These are phyloP conservation scores for Artibeus jamaicensis DNA, from an alignment of 2,797 vertebrate species.

Conservation along the genomic window DNA sequence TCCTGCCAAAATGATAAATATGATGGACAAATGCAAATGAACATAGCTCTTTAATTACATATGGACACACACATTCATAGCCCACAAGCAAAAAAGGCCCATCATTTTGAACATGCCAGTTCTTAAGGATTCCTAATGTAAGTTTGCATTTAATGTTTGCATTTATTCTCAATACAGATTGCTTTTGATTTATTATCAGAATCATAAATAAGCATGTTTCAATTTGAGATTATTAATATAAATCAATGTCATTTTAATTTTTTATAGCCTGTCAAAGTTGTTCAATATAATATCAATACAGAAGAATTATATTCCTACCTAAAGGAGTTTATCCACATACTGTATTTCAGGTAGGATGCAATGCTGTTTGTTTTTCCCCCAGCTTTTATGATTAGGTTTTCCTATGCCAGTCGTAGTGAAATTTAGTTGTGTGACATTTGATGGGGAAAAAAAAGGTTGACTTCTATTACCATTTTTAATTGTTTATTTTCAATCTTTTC, in stretches of 20 bases:
- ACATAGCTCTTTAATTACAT: neutral
- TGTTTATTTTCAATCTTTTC: neutral
- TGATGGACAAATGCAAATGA: neutral
- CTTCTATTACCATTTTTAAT: neutral
- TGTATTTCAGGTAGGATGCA: constrained; percentile 94
- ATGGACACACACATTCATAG: neutral
- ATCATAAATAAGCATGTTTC: constrained; percentile 38
- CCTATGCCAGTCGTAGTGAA: neutral
- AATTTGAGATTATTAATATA: constrained; percentile 16
- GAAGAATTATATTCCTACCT: constrained; percentile 97
- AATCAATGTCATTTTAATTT: constrained; percentile 49
- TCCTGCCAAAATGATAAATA: neutral
- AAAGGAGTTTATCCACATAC: constrained; percentile 97
- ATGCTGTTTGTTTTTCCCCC: neutral
- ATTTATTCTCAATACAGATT: neutral
- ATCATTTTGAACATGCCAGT: neutral
- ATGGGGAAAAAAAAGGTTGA: neutral
- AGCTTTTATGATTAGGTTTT: neutral
- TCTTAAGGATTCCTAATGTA: constrained; percentile 43
- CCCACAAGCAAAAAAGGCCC: neutral
- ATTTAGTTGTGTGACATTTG: neutral
- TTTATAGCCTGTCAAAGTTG: constrained; percentile 91
- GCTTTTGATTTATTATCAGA: neutral
- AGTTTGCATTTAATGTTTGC: constrained; percentile 13
- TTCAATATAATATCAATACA: constrained; percentile 98